These are phyloP conservation scores for Drosophila tani DNA, from an alignment of 1,140 invertebrate genomes.

Conservation along the genomic window DNA sequence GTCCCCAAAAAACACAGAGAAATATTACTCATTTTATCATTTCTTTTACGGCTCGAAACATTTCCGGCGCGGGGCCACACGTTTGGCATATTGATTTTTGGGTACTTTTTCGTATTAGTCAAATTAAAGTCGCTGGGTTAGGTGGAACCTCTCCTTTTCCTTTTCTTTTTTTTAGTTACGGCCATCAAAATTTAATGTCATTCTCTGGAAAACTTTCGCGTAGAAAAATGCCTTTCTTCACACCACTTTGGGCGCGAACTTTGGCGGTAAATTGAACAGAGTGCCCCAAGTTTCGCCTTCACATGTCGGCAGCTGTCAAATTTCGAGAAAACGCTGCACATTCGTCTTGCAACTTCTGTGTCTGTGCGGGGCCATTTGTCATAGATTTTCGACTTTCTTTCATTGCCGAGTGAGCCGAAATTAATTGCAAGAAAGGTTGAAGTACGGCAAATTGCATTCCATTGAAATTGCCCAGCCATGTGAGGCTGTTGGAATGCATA, in stretches of 20 bases:
- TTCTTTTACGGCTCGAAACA: conserved; percentile 49
- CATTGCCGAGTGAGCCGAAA: conserved; percentile 7
- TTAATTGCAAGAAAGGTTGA: conserved; percentile 36
- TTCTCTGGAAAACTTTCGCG: conserved; percentile 30
- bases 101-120: conserved; percentile 27
- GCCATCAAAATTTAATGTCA: conserved; percentile 27
- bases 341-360: conserved; percentile 50
- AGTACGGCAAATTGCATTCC: conserved; percentile 56
- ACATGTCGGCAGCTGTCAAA: conserved; percentile 57
- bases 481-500: conserved; percentile 29
- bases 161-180: neutral
- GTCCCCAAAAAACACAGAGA: conserved; percentile 18
- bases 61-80: conserved; percentile 44
- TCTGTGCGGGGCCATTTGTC: conserved; percentile 42
- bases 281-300: conserved; percentile 22
- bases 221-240: conserved; percentile 22
- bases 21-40: conserved; percentile 35
- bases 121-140: conserved; percentile 43
- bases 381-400: conserved; percentile 47
- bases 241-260: conserved; percentile 21
- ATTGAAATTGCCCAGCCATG: conserved; percentile 30
- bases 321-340: conserved; percentile 50
- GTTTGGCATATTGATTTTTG: conserved; percentile 56
- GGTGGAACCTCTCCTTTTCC: conserved; percentile 14
- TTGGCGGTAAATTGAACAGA: conserved; percentile 16